Evolutionary conservation across 1,140 invertebrate species (phyloP), one percentile per base, ranked within the genome.

Genomic region (Ptiloglossa arizonensis): DNA sequence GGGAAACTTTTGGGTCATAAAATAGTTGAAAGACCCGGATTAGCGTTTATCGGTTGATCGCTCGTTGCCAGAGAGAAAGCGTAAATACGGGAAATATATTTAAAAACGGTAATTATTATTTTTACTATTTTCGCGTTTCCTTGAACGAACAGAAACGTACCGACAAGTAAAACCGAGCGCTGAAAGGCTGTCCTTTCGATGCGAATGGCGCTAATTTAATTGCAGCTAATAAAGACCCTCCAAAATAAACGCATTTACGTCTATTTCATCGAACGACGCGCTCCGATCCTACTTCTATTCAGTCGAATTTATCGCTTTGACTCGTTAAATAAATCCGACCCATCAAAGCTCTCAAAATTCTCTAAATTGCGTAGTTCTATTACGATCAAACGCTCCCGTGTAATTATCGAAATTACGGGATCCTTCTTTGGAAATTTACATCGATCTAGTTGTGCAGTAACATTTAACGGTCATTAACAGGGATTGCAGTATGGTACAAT

Each of bases 401-500:
- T 27, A 56, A 69, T 69, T 69, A 69, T 69, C 35, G 17, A n/a
- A 57, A 69, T 69, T 57, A 56, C 29, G 1, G 17, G 1, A 5
- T 15, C 17, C 22, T 46, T 46, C 24, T 46, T 46, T 44, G 6
- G 1, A 2, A 17, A 24, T 41, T 17, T 24, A 35, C 6, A 15
- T 54, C 52, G 9, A 54, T 27, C 24, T 54, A 6, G 52, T 52
- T 62, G 2, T 11, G n/a, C 4, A 5, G 9, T 22, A 35, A 35
- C 35, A 8, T 35, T 35, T 35, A n/a, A n/a, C n/a, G n/a, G n/a
- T n/a, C n/a, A n/a, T n/a, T n/a, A n/a, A n/a, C n/a, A n/a, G n/a
- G n/a, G n/a, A n/a, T n/a, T n/a, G n/a, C n/a, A n/a, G n/a, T n/a
- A n/a, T n/a, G n/a, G n/a, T n/a, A n/a, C n/a, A n/a, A n/a, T n/a